Evolutionary conservation across 2,797 vertebrate genomes (phyloP).

Genomic region (Xiphophorus birchmanni): DNA sequence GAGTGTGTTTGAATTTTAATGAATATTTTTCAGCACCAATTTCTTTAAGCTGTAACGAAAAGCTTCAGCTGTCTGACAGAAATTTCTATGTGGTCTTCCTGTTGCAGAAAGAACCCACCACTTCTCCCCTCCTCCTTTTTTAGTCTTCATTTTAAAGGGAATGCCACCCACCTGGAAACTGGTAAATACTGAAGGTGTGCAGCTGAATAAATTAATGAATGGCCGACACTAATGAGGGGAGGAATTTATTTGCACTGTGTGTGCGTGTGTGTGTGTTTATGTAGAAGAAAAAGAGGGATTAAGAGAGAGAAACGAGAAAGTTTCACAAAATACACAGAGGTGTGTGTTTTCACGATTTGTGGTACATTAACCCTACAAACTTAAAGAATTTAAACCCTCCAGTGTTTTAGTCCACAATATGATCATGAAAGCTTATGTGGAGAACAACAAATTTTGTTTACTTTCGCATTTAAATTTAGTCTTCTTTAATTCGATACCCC

Average conservation of each 20-base stretch:
- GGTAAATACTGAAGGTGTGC: slow-evolving; percentile 79
- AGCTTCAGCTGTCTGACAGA: neutral
- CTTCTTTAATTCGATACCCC: neutral
- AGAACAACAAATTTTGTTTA: neutral
- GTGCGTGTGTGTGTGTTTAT: neutral
- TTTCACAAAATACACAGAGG: neutral
- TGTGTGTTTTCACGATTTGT: neutral
- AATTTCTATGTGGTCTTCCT: neutral
- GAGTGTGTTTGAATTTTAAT: neutral
- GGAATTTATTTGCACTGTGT: slow-evolving; percentile 51
- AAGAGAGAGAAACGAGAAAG: neutral
- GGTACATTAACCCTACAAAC: neutral
- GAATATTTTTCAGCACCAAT: neutral
- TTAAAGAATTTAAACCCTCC: neutral
- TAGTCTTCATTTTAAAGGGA: slow-evolving; percentile 72
- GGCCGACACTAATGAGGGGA: slow-evolving; percentile 37
- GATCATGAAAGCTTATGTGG: neutral
- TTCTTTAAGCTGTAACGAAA: neutral
- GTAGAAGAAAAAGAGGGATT: slow-evolving; percentile 2
- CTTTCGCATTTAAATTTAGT: neutral
- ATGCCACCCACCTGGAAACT: slow-evolving; percentile 64
- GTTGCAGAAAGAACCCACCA: neutral
- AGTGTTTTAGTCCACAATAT: neutral
- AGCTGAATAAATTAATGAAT: slow-evolving; percentile 72
- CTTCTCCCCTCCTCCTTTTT: slow-evolving; percentile 17